These are phyloP conservation scores for Drosophila testacea DNA, from an alignment of 2,888 invertebrate species.

Conservation along the genomic window DNA sequence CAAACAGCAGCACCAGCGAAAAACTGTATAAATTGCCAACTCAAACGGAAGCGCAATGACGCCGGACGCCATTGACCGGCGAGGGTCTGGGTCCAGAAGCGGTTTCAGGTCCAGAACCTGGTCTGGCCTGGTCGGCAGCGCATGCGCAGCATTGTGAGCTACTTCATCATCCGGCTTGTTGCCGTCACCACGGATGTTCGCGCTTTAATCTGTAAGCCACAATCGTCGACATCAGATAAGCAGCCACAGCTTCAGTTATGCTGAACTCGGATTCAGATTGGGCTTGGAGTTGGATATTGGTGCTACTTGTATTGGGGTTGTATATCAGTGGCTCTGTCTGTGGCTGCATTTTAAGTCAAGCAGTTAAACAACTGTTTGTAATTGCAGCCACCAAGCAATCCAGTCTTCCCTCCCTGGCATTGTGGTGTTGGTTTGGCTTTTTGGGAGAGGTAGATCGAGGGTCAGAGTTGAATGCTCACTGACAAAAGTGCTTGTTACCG, in stretches of 20 bases:
- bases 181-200: conserved; percentile 68
- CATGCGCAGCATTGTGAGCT: conserved; percentile 65
- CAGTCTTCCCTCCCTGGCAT: conserved; percentile 31
- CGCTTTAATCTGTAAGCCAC: conserved; percentile 77
- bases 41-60: conserved; percentile 79
- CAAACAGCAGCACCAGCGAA: conserved; percentile 44
- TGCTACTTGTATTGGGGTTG: conserved; percentile 24
- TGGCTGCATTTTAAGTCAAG: conserved; percentile 72
- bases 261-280: conserved; percentile 11
- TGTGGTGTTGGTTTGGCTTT: conserved; percentile 55
- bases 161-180: conserved; percentile 64
- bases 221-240: conserved; percentile 65
- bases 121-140: conserved; percentile 39
- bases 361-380: conserved; percentile 79
- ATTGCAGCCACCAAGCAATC: conserved; percentile 55
- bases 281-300: conserved; percentile 12
- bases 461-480: conserved; percentile 66
- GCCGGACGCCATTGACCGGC: conserved; percentile 76
- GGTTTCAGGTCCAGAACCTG: not conserved
- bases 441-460: conserved; percentile 20
- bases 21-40: conserved; percentile 79
- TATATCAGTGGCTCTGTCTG: conserved; percentile 23
- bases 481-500: conserved; percentile 71
- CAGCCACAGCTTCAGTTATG: conserved; percentile 29
- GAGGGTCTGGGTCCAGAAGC: conserved; percentile 32